Percentiles rank a stretch among this genome's conserved stretches.
phyloP scores from a whole-genome alignment of 2,113 vertebrate genomes.

The Alosa alosa region DNA sequence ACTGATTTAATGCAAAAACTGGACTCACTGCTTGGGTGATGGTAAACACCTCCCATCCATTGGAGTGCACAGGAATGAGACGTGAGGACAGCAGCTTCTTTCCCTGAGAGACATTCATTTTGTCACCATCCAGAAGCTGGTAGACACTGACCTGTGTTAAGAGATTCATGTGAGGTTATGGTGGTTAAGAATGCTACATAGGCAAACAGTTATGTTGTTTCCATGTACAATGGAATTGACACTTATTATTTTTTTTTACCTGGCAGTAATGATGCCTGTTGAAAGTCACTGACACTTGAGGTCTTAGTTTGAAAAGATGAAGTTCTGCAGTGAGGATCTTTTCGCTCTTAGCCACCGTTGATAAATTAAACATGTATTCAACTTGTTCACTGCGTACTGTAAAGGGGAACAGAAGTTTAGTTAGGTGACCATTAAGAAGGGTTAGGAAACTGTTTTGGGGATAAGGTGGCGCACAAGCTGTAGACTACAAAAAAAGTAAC shows the following conservation, averaged over 20 bases:
- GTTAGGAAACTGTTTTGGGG: no score
- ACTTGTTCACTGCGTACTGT: slow-evolving; percentile 76
- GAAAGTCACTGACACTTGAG: slow-evolving; percentile 47
- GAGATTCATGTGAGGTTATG: background rate
- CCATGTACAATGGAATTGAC: background rate
- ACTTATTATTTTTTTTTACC: slow-evolving; percentile 57
- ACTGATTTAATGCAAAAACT: background rate
- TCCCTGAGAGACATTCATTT: slow-evolving; percentile 58
- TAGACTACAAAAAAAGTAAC: background rate
- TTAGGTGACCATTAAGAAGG: background rate
- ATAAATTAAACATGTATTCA: slow-evolving; percentile 80
- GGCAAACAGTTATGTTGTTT: background rate
- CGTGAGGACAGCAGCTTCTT: slow-evolving; percentile 79
- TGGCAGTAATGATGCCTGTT: slow-evolving; percentile 83
- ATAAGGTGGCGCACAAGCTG: no score
- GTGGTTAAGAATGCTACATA: background rate
- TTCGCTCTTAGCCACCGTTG: slow-evolving; percentile 78
- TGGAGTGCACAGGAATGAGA: slow-evolving; percentile 75
- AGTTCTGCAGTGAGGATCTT: slow-evolving; percentile 84
- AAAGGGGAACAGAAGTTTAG: background rate
- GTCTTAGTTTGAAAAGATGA: slow-evolving; percentile 83
- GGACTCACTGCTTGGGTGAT: slow-evolving; percentile 83
- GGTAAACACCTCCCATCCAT: slow-evolving; percentile 86
- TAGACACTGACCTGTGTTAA: slow-evolving; percentile 79
- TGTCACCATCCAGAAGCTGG: slow-evolving; percentile 71